A percentile compares a stretch with the other conserved stretches of the same genome.
Conservation (phyloP, 2,113 vertebrate species). For the Pontoporia blainvillei region DNA sequence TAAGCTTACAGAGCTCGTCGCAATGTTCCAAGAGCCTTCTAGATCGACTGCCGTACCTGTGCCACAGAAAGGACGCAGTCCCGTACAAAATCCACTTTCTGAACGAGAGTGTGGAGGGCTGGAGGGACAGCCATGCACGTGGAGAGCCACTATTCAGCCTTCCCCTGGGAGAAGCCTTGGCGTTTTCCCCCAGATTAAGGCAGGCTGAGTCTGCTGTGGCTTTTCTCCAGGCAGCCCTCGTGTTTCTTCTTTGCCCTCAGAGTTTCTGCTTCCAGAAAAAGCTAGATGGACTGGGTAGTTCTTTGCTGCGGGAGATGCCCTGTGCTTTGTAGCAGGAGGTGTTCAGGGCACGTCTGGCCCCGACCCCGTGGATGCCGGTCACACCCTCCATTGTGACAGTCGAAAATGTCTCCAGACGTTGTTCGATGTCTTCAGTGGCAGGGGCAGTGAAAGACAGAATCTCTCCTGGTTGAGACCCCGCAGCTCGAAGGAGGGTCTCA, state of each 20-base stretch:
- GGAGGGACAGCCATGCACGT: not conserved
- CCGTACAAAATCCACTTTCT: not conserved
- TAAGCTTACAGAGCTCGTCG: not conserved
- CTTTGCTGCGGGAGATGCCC: fast-evolving
- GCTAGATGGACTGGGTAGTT: not conserved
- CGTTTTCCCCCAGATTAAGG: not conserved
- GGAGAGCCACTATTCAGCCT: too few relatives aligned
- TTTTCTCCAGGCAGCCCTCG: not conserved
- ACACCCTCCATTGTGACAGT: not conserved
- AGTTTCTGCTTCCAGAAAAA: not conserved
- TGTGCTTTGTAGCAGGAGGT: not conserved
- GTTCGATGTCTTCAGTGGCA: too few relatives aligned
- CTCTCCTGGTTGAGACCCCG: too few relatives aligned
- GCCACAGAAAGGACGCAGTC: not conserved
- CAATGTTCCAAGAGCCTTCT: not conserved
- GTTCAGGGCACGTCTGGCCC: not conserved
- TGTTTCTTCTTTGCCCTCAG: not conserved
- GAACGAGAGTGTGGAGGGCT: not conserved
- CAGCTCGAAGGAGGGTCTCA: not conserved
- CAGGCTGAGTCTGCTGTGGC: too few relatives aligned
- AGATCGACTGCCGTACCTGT: fast-evolving
- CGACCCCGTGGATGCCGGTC: too few relatives aligned
- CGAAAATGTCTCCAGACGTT: too few relatives aligned
- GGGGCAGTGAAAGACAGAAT: too few relatives aligned
- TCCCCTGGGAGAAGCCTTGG: not conserved